These are phyloP conservation scores for Uloborus diversus DNA, from an alignment of 1,140 invertebrate species.

Conservation along the genomic window DNA sequence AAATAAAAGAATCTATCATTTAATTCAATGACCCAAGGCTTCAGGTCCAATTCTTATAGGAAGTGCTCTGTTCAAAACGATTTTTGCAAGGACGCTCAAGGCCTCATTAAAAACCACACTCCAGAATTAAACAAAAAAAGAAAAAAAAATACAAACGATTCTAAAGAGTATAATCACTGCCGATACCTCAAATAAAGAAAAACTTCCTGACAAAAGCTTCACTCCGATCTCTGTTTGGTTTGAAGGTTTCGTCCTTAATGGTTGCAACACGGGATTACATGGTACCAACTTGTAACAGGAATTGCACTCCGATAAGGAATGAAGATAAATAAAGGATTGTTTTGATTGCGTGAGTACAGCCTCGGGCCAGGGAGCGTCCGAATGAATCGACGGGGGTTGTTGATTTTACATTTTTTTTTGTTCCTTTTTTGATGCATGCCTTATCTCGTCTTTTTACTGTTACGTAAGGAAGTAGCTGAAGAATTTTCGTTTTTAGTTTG, in stretches of 20 bases:
- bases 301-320: background rate
- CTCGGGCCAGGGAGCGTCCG: background rate
- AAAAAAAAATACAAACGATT: too few relatives aligned
- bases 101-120: too few relatives aligned
- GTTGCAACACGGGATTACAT: background rate
- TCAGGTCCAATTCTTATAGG: too few relatives aligned
- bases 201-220: background rate
- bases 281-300: background rate
- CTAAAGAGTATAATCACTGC: background rate
- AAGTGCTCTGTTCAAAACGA: too few relatives aligned
- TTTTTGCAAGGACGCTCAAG: too few relatives aligned
- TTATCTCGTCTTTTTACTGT: background rate
- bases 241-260: background rate
- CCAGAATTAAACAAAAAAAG: too few relatives aligned
- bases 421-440: background rate
- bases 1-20: too few relatives aligned
- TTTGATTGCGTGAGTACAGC: background rate
- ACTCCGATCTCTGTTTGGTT: background rate
- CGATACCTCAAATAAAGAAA: background rate
- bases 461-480: too few relatives aligned
- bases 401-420: background rate
- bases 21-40: too few relatives aligned
- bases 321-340: background rate
- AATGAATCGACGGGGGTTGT: background rate
- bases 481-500: too few relatives aligned